A percentile compares a stretch with the other conserved stretches of the same genome.
Evolutionary conservation across 2,888 invertebrate species (phyloP).

Genomic region (Pogonocherus hispidulus): DNA sequence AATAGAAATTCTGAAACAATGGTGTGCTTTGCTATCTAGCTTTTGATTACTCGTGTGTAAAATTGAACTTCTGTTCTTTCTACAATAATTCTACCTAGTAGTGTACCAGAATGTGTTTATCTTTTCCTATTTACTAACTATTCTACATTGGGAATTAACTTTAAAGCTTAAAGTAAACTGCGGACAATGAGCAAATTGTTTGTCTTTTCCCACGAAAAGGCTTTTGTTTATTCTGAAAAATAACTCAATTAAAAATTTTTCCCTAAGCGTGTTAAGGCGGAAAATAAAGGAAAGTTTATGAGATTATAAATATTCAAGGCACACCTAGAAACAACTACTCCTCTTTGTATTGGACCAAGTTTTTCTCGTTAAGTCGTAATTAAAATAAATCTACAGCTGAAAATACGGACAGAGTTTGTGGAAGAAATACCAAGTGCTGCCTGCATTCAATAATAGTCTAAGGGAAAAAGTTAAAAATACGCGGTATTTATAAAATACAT

Average conservation of each 20-base stretch:
- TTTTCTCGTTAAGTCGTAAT: conserved; percentile 66
- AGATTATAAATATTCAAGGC: conserved; percentile 57
- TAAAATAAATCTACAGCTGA: conserved; percentile 65
- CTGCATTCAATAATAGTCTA: neutral
- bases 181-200: conserved; percentile 9
- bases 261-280: conserved; percentile 13
- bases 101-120: neutral
- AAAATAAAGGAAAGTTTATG: conserved; percentile 43
- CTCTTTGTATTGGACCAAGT: conserved; percentile 62
- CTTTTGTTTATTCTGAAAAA: conserved; percentile 37
- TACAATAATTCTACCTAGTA: neutral
- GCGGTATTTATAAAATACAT: too few species aligned
- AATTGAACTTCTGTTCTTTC: neutral
- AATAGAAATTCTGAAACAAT: too few species aligned
- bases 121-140: conserved; percentile 1
- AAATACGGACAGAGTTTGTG: conserved; percentile 49
- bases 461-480: too few species aligned
- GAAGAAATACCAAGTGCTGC: conserved; percentile 47
- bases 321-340: conserved; percentile 60
- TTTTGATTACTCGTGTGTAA: neutral
- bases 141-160: conserved; percentile 1
- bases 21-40: neutral
- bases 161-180: neutral
- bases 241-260: conserved; percentile 47
- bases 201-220: conserved; percentile 8